Percentiles rank a stretch among this genome's conserved stretches.
Evolutionary conservation across 1,140 invertebrate genomes (phyloP).

Genomic region (Macrobrachium nipponense): DNA sequence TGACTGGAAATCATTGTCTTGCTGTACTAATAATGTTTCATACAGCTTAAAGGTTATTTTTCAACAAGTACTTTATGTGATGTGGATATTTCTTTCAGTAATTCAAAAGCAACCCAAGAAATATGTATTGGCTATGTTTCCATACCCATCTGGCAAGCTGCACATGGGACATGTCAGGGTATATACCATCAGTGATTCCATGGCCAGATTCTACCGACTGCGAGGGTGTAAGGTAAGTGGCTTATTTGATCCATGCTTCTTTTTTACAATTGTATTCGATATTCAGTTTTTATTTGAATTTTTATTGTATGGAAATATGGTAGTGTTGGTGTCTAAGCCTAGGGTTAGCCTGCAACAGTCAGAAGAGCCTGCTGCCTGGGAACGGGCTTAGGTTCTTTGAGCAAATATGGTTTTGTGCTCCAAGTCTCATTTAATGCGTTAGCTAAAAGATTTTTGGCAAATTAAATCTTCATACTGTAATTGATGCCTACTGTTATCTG

Average conservation of each 20-base stretch:
- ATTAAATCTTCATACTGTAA: too few species aligned
- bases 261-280: too few species aligned
- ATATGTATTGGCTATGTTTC: constrained; percentile 98
- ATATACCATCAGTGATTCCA: constrained; percentile 93
- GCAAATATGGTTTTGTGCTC: too few species aligned
- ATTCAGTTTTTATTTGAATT: constrained; percentile 11
- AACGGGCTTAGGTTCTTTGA: too few species aligned
- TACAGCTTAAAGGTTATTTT: too few species aligned
- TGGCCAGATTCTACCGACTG: constrained; percentile 89
- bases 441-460: too few species aligned
- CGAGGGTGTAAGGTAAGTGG: constrained; percentile 78
- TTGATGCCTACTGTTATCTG: too few species aligned
- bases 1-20: too few species aligned
- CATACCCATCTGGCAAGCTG: constrained; percentile 95
- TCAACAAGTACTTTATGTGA: constrained; percentile 3
- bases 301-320: not conserved
- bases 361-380: not conserved
- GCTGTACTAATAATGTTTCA: not conserved
- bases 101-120: constrained; percentile 65
- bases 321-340: not conserved
- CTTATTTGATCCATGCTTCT: not conserved
- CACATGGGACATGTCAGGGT: constrained; percentile 99
- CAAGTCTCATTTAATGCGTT: too few species aligned
- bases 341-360: not conserved
- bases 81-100: constrained; percentile 30